Conservation (phyloP, 2,797 vertebrate species). For the Anolis apletophallus region DNA sequence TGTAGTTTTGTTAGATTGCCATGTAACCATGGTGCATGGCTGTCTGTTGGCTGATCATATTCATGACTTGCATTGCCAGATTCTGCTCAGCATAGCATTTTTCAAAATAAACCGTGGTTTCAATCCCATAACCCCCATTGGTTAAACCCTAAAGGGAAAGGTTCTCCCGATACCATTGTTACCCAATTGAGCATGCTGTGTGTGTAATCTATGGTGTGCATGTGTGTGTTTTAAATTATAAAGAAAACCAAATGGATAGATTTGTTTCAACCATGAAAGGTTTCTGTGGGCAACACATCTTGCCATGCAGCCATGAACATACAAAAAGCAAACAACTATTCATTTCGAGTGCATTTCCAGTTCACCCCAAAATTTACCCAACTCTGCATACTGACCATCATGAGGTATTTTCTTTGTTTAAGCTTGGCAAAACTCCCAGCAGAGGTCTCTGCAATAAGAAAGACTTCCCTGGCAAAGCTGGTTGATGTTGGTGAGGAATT, state of each 20-base stretch:
- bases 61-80: too few species aligned
- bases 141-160: too few species aligned
- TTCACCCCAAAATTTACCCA: not conserved
- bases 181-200: not conserved
- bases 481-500: slow-evolving; percentile 11
- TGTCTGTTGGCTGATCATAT: too few species aligned
- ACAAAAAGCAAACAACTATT: too few species aligned
- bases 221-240: not conserved
- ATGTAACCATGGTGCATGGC: too few species aligned
- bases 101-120: too few species aligned
- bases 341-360: too few species aligned
- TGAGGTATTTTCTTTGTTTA: not conserved
- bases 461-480: not conserved
- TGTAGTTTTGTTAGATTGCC: too few species aligned
- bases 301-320: slow-evolving; percentile 14
- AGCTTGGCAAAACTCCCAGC: slow-evolving; percentile 3
- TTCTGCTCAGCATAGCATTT: too few species aligned
- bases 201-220: not conserved
- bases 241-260: not conserved
- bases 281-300: slow-evolving; percentile 28
- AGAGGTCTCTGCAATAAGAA: slow-evolving; percentile 1
- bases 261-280: not conserved
- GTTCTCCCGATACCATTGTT: not conserved
- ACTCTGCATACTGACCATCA: accelerated
- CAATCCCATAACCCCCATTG: too few species aligned